Conservation (phyloP, 1,140 invertebrate genomes). For the Phortica variegata region DNA sequence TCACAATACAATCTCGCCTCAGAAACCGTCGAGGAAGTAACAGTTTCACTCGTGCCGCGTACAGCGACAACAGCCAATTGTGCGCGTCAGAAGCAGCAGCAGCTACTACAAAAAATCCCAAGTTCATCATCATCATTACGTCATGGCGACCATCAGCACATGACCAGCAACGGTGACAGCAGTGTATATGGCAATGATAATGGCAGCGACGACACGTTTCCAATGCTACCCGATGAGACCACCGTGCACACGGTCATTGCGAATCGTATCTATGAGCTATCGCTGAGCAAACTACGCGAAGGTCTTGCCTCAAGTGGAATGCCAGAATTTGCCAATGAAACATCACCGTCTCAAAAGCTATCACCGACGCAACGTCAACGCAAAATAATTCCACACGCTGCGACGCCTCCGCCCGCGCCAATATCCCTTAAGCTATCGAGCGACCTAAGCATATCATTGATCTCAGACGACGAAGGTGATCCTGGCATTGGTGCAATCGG, state of each 20-base stretch:
- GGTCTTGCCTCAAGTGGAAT: constrained; percentile 47
- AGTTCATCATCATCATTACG: constrained; percentile 5
- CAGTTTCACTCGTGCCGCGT: constrained; percentile 48
- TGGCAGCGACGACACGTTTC: constrained; percentile 24
- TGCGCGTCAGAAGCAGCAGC: constrained; percentile 14
- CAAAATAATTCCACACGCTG: constrained; percentile 37
- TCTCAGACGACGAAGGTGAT: constrained; percentile 52
- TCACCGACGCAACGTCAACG: constrained; percentile 35
- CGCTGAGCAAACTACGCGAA: constrained; percentile 45
- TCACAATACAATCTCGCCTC: constrained; percentile 8
- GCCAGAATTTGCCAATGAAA: constrained; percentile 37
- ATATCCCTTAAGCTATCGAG: constrained; percentile 50
- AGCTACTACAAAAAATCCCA: neutral
- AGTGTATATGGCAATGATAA: constrained; percentile 27
- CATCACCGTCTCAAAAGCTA: constrained; percentile 27
- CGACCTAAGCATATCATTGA: constrained; percentile 54
- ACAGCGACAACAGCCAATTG: constrained; percentile 37
- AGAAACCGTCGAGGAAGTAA: constrained; percentile 43
- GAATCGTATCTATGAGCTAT: constrained; percentile 50
- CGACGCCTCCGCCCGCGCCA: constrained; percentile 30
- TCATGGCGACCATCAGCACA: constrained; percentile 3
- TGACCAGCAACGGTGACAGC: constrained; percentile 1
- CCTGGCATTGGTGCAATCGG: constrained; percentile 12
- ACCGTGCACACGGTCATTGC: constrained; percentile 55
- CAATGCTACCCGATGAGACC: constrained; percentile 43